Base-by-base conservation (phyloP, 2,888 invertebrate species). In the Coelopa pilipes region DNA sequence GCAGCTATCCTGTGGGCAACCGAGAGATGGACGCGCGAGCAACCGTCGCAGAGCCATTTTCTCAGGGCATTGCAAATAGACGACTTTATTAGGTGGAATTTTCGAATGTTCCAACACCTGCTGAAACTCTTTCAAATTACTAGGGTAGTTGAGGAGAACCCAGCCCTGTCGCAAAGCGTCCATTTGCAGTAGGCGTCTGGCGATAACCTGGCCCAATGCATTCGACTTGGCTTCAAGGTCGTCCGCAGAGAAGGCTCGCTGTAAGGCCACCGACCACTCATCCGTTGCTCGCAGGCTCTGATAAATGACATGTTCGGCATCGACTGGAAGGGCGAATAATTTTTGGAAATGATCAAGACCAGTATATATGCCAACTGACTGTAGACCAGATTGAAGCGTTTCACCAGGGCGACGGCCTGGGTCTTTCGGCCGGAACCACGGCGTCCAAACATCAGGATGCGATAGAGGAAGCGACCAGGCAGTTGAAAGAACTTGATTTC, bases 81-180 rank as follows among this genome's bases (percentile, higher is more conserved):
- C 78, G 12, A 87, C 73, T 34, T 82, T 84, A 80, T 92, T 92
- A 0, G 92, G 91, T 0, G 91, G 90, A 12, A 89, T 87, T n/a
- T 89, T 82, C 70, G 88, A 87, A 75, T 78, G 70, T 53, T 86
- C 82, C 47, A 92, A 90, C 1, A 91, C 80, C 69, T 88, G 84
- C 75, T 88, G 86, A 55, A 92, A 89, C 79, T 92, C 92, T 9
- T 87, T 84, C 0, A 87, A 82, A 15, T 88, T 89, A 67, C 88
- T 89, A 0, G 91, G 90, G 82, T 89, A 91, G 19, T 90, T 90
- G 15, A 90, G 89, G 62, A 92, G 78, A 13, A 92, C 88, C 91
- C 91, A 92, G 7, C 92, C 92, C n/a, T 85, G 86, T 17, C 83
- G 82, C 15, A 90, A 77, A 76, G 90, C 90, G 77, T 91, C 90